phyloP scores from a whole-genome alignment of 2,113 vertebrate genomes.

The Bombycilla garrulus region DNA sequence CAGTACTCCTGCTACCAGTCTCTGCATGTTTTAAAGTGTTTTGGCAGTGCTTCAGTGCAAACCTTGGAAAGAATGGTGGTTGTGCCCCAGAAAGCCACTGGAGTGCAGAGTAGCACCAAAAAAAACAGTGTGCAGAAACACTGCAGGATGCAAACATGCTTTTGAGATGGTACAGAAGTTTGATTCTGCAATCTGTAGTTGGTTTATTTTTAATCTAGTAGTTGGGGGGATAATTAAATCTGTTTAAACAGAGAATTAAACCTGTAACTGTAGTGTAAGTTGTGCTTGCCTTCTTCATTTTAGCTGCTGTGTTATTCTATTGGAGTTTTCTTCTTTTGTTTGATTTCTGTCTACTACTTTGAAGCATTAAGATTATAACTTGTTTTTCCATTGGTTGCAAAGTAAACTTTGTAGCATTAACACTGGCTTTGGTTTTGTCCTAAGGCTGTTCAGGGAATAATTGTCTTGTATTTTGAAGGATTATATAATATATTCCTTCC shows the following conservation, averaged over 20 bases:
- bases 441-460: not conserved
- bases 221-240: not conserved
- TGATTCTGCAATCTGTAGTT: not conserved
- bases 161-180: not conserved
- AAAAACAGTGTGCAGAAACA: not conserved
- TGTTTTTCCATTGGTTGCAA: not conserved
- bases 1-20: not conserved
- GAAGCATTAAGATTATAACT: not conserved
- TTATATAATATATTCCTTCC: not conserved
- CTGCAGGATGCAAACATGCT: not conserved
- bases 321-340: not conserved
- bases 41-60: not conserved
- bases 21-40: not conserved
- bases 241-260: not conserved
- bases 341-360: not conserved
- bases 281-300: not conserved
- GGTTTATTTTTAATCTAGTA: not conserved
- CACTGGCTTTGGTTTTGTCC: not conserved
- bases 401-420: not conserved
- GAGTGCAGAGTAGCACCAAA: constrained; percentile 37
- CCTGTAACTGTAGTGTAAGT: not conserved
- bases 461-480: not conserved
- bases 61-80: not conserved
- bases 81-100: constrained; percentile 16
- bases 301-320: not conserved